Base-by-base conservation (phyloP, 1,140 invertebrate genomes). In the Muscidifurax raptorellus region DNA sequence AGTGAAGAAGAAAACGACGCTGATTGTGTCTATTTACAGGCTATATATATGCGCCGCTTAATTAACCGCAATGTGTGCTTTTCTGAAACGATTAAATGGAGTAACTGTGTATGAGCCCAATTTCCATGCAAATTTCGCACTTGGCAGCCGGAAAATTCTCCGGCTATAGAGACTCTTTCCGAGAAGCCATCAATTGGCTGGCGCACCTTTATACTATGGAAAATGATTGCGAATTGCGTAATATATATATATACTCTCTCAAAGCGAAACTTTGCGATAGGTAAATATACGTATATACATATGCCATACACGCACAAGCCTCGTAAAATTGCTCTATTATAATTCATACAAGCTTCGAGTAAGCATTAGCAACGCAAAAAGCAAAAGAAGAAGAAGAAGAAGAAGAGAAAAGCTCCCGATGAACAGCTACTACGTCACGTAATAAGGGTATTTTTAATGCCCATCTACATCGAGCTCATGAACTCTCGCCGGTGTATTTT, bases 121-220 rank as follows among this genome's bases (percentile, higher is more conserved):
- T 77, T 4, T 77, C 75, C 28, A 77, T 77, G 75, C 75, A 77
- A 77, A 77, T 77, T 28, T 22, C 47, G 32, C 30, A 28, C 22
- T 74, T 32, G 32, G 9, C 71, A 22, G 32, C 27, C 30, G 18
- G 30, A 36, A 74, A 74, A 36, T 74, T 74, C 30, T n/a, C 40
- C 22, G 22, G 22, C 52, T 59, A 15, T 9, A 27, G 27, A 28
- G 25, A 0, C 30, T 30, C 71, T 30, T n/a, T 9, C 22, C 71
- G 15, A 13, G 40, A 36, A 32, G 25, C 67, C 67, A 28, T 69
- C 22, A 13, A 28, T 13, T 18, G 25, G 25, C 13, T 0, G 66
- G 15, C 27, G 22, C 25, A 5, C 22, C 6, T 59, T 59, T n/a
- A 7, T 22, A 15, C 3, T 10, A 18, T 6, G 66, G 27, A 69